phyloP scores from a whole-genome alignment of 2,888 invertebrate species.

The Theretra japonica region DNA sequence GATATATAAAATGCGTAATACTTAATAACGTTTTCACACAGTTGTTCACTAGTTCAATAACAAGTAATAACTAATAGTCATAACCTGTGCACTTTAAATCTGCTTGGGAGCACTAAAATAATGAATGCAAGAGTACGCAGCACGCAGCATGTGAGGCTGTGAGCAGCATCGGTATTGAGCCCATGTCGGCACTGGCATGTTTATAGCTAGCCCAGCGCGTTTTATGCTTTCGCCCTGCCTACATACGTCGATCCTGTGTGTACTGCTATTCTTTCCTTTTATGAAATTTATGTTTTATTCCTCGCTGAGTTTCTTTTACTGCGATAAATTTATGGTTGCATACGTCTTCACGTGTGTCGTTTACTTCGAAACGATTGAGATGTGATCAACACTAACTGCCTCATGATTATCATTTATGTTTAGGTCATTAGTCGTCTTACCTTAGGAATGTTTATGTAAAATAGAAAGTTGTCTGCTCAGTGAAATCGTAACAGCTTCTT shows the following conservation, averaged over 20 bases:
- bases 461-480: conserved; percentile 11
- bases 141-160: conserved; percentile 27
- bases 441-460: conserved; percentile 12
- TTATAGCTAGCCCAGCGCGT: conserved; percentile 60
- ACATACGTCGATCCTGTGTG: conserved; percentile 13
- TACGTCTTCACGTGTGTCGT: conserved; percentile 1
- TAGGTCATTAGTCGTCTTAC: conserved; percentile 20
- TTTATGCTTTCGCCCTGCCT: conserved; percentile 53
- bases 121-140: conserved; percentile 54
- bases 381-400: conserved; percentile 17
- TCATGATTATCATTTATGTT: conserved; percentile 5
- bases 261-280: conserved; percentile 57
- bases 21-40: not conserved
- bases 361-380: conserved; percentile 5
- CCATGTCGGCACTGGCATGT: conserved; percentile 61
- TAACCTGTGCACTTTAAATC: conserved; percentile 41
- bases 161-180: conserved; percentile 57
- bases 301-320: conserved; percentile 15
- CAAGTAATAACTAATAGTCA: conserved; percentile 34
- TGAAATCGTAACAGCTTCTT: conserved; percentile 23
- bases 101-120: conserved; percentile 47
- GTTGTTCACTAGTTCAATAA: not conserved
- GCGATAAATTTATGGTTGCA: conserved; percentile 4
- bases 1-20: conserved; percentile 6
- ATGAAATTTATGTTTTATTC: conserved; percentile 50